Evolutionary conservation across 2,797 vertebrate species (phyloP).

Genomic region (Falco novaeseelandiae): DNA sequence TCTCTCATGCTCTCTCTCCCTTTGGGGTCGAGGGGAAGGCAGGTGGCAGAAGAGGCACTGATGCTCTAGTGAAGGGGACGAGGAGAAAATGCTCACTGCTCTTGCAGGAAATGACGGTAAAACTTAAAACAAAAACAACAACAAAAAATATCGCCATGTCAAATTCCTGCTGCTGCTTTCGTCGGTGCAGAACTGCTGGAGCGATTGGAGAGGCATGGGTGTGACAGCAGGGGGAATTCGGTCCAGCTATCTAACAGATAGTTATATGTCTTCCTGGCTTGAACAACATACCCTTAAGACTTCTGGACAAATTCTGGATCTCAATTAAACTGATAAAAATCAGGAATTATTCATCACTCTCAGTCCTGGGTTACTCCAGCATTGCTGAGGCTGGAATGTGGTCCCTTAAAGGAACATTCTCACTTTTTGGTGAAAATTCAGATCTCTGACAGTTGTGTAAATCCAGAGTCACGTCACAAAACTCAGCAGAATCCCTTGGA

Average conservation of each 20-base stretch:
- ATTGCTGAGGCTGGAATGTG: neutral
- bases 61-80: constrained; percentile 13
- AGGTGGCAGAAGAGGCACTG: constrained; percentile 13
- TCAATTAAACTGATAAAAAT: constrained; percentile 32
- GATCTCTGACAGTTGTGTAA: neutral
- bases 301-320: constrained; percentile 42
- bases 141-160: neutral
- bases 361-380: neutral
- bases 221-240: constrained; percentile 12
- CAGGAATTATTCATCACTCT: neutral
- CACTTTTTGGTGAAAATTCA: neutral
- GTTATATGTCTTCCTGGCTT: neutral
- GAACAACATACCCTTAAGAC: neutral
- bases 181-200: neutral
- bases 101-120: neutral
- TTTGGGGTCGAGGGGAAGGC: constrained; percentile 15
- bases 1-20: constrained; percentile 9
- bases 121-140: neutral
- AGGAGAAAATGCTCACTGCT: neutral
- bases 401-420: constrained; percentile 16
- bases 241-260: neutral
- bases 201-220: neutral
- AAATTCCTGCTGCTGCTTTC: constrained; percentile 20
- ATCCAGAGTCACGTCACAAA: neutral
- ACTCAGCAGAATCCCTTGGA: constrained; percentile 1